Percentiles rank a stretch among this genome's conserved stretches.
Conservation (phyloP, 2,797 vertebrate genomes). For the Enteromius paludinosus region DNA sequence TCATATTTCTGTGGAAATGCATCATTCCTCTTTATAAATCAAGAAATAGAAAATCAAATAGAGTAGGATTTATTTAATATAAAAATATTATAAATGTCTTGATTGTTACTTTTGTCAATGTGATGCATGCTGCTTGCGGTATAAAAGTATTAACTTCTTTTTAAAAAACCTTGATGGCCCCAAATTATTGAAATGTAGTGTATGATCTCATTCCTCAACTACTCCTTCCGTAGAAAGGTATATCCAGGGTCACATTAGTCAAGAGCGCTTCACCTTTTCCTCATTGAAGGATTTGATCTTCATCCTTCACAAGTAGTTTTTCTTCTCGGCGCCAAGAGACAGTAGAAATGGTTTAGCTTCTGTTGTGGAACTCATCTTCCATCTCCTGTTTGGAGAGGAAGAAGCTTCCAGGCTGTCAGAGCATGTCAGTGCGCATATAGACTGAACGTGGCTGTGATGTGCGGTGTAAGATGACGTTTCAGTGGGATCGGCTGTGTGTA, state of each 20-base stretch:
- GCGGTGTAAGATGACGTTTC: conserved; percentile 17
- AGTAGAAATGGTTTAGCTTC: conserved; percentile 8
- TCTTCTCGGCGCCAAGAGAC: neutral
- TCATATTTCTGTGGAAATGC: no score
- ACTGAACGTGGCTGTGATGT: conserved; percentile 41
- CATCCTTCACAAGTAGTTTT: neutral
- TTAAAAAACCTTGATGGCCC: neutral
- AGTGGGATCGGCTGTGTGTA: conserved; percentile 30
- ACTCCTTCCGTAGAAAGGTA: neutral
- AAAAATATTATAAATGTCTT: neutral
- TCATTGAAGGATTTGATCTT: neutral
- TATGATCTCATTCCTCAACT: neutral
- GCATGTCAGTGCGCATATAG: conserved; percentile 33
- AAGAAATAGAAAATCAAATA: neutral
- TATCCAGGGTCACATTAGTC: neutral
- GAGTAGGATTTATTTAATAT: neutral
- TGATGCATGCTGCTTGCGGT: neutral
- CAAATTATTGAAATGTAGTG: neutral
- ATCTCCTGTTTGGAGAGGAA: conserved; percentile 14
- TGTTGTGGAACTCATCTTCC: conserved; percentile 15
- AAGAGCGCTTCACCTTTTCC: neutral
- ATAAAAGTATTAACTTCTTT: neutral
- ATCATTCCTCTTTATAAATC: no score
- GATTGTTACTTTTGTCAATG: neutral
- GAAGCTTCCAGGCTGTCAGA: conserved; percentile 27